Percentiles rank a stretch among this genome's conserved stretches.
Evolutionary conservation across 2,888 invertebrate genomes (phyloP).

Genomic region (Drosophila incognita): DNA sequence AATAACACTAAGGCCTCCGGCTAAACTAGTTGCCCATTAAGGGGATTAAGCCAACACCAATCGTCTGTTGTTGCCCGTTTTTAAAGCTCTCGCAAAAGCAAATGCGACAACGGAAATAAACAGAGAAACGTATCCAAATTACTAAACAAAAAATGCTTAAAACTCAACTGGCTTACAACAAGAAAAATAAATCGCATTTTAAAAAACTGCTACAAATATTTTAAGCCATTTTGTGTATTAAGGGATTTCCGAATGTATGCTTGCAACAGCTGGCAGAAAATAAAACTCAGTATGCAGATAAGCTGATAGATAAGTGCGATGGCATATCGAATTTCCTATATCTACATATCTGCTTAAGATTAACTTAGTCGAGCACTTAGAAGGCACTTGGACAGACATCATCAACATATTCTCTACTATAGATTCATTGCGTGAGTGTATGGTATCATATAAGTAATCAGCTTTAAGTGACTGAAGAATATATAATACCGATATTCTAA

Average conservation of each 20-base stretch:
- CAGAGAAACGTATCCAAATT: slow-evolving; percentile 9
- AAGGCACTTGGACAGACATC: not conserved
- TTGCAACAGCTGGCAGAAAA: not conserved
- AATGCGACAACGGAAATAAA: slow-evolving; percentile 17
- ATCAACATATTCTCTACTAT: not conserved
- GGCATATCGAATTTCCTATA: not conserved
- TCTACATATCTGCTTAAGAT: not conserved
- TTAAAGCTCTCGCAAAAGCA: slow-evolving; percentile 12
- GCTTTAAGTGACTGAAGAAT: not conserved
- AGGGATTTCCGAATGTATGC: slow-evolving; percentile 36
- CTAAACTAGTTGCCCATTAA: slow-evolving; percentile 36
- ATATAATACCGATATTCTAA: not conserved
- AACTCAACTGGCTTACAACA: not conserved
- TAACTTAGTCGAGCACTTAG: not conserved
- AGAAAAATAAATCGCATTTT: slow-evolving; percentile 31
- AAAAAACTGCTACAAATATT: slow-evolving; percentile 47
- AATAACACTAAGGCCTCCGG: slow-evolving; percentile 19
- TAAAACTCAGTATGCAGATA: not conserved
- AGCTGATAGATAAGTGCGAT: not conserved
- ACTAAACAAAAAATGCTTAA: not conserved
- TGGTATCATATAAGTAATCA: not conserved
- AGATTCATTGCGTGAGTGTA: no score
- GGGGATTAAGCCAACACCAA: slow-evolving; percentile 41
- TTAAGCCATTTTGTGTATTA: slow-evolving; percentile 51
- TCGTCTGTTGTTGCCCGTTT: not conserved